Percentiles rank a stretch among this genome's conserved stretches.
Conservation (phyloP, 2,888 invertebrate species). For the Drosophila birchii region DNA sequence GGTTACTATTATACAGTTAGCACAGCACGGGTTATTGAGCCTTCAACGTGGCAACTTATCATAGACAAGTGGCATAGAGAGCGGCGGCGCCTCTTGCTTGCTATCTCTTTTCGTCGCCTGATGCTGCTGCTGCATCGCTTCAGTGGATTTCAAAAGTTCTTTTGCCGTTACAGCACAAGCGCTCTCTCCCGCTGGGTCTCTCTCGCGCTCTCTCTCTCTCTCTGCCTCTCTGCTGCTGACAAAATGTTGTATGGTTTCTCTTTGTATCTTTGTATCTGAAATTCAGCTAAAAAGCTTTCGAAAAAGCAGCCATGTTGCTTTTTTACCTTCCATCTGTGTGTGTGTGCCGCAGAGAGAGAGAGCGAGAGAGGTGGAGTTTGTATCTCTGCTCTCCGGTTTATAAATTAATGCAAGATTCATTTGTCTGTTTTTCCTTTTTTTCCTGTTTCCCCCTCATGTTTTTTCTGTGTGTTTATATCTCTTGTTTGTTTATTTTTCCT, state of each 20-base stretch:
- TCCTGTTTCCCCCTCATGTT: conserved; percentile 25
- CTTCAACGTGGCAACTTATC: conserved; percentile 71
- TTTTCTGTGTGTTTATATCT: conserved; percentile 32
- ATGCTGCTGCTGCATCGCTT: conserved; percentile 47
- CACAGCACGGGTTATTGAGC: conserved; percentile 46
- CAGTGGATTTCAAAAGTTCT: conserved; percentile 75
- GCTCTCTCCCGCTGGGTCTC: conserved; percentile 5
- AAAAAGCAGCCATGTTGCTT: conserved; percentile 78
- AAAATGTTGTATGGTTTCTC: conserved; percentile 57
- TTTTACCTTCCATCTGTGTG: conserved; percentile 43
- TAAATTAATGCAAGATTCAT: conserved; percentile 58
- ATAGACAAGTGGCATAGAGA: conserved; percentile 52
- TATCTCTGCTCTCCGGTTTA: conserved; percentile 31
- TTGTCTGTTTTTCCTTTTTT: conserved; percentile 31
- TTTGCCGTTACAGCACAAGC: conserved; percentile 67
- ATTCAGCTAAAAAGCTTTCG: conserved; percentile 78
- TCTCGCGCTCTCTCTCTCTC: conserved; percentile 2
- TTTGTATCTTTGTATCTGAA: conserved; percentile 54
- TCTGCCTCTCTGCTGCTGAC: conserved; percentile 61
- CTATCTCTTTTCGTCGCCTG: conserved; percentile 11
- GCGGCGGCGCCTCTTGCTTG: conserved; percentile 16
- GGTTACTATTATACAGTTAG: conserved; percentile 35
- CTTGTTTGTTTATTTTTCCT: conserved; percentile 71
- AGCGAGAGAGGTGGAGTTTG: conserved; percentile 33
- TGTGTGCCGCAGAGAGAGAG: conserved; percentile 3